Percentiles rank a stretch among this genome's conserved stretches.
These are phyloP conservation scores for Drosophila mauritiana DNA, from an alignment of 1,140 invertebrate genomes.

Conservation along the genomic window DNA sequence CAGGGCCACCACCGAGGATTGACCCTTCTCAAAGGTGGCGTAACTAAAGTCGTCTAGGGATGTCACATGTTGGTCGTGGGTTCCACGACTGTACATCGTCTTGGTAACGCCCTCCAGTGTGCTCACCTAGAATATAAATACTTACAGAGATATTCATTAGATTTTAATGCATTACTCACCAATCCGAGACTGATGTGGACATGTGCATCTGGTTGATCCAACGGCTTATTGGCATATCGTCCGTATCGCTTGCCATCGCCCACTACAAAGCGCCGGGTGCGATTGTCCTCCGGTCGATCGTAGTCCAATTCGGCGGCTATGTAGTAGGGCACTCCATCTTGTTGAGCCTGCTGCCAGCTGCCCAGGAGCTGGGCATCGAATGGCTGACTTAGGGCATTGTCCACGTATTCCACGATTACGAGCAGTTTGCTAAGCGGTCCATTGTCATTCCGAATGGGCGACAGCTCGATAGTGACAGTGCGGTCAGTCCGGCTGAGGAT, in stretches of 20 bases:
- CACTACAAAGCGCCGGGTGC: conserved; percentile 88
- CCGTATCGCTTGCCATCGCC: conserved; percentile 91
- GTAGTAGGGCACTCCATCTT: conserved; percentile 90
- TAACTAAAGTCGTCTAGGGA: conserved; percentile 74
- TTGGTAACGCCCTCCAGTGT: conserved; percentile 87
- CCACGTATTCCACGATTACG: conserved; percentile 88
- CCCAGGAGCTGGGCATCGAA: conserved; percentile 86
- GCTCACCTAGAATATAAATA: conserved; percentile 84
- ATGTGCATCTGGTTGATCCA: conserved; percentile 86
- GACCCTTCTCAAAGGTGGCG: conserved; percentile 77
- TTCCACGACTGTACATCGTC: conserved; percentile 88
- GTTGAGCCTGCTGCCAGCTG: conserved; percentile 87
- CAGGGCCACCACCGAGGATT: conserved; percentile 84
- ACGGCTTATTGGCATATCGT: conserved; percentile 91
- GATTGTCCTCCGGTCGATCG: conserved; percentile 67
- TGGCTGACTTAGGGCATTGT: conserved; percentile 87
- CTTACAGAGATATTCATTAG: neutral
- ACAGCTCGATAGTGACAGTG: conserved; percentile 87
- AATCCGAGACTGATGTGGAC: conserved; percentile 91
- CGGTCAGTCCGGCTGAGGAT: conserved; percentile 86
- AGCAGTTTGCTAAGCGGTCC: conserved; percentile 90
- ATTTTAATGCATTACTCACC: conserved; percentile 75
- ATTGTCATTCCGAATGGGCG: conserved; percentile 88
- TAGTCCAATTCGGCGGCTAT: conserved; percentile 90
- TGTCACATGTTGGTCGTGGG: conserved; percentile 69